Conservation (phyloP, 2,797 vertebrate genomes). For the Pseudotriccus pelzelni region DNA sequence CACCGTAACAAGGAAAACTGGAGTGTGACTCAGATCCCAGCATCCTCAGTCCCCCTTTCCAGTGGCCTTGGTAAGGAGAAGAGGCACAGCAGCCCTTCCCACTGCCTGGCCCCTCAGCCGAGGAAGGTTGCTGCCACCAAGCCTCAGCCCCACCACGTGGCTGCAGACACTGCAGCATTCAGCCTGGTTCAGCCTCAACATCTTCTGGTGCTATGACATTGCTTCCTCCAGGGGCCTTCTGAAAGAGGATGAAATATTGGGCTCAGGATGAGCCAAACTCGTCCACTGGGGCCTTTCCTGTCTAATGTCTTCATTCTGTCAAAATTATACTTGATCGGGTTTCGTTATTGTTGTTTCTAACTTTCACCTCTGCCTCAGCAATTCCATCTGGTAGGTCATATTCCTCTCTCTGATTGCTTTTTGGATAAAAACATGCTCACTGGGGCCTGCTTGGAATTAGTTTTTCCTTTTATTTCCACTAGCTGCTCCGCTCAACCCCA, state of each 20-base stretch:
- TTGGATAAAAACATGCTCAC: constrained; percentile 57
- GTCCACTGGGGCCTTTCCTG: not conserved
- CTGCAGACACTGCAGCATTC: not conserved
- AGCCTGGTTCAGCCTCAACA: not conserved
- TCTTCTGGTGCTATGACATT: not conserved
- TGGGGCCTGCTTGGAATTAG: constrained; percentile 63
- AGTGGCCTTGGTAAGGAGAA: not conserved
- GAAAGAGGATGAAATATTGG: not conserved
- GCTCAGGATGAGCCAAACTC: constrained; percentile 2
- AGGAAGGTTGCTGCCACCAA: not conserved
- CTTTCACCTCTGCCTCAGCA: constrained; percentile 61
- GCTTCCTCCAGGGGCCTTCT: not conserved
- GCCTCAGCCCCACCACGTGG: accelerated
- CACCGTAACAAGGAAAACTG: not conserved
- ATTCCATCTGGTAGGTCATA: constrained; percentile 69
- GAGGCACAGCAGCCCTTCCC: not conserved
- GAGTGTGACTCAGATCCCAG: not conserved
- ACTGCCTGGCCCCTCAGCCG: not conserved
- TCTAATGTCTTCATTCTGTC: constrained; percentile 49
- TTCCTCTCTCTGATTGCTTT: constrained; percentile 65
- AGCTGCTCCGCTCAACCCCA: constrained; percentile 26
- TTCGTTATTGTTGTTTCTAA: constrained; percentile 49
- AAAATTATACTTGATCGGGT: constrained; percentile 50
- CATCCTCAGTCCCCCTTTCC: not conserved
- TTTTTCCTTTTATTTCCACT: constrained; percentile 65